phyloP scores from a whole-genome alignment of 2,888 invertebrate genomes.

The Parasteatoda lunata region DNA sequence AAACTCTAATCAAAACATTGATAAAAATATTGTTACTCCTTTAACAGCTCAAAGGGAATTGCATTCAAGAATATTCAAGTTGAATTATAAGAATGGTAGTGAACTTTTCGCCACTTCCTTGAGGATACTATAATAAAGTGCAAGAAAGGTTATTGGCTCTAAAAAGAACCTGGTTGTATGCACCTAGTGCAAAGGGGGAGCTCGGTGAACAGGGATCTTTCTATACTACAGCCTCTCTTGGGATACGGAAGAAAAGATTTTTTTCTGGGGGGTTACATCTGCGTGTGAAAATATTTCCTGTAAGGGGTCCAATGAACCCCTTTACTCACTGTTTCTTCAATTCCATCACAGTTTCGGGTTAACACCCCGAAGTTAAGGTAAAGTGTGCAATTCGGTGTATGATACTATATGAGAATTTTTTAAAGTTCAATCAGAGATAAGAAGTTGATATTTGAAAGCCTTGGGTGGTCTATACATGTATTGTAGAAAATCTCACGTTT shows the following conservation, averaged over 20 bases:
- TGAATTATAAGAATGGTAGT: too few relatives aligned
- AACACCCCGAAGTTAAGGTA: neutral
- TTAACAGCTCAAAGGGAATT: too few relatives aligned
- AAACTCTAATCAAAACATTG: too few relatives aligned
- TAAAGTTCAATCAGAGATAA: too few relatives aligned
- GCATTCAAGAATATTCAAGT: too few relatives aligned
- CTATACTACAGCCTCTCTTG: constrained; percentile 16
- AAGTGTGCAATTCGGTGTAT: too few relatives aligned
- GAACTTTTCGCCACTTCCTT: constrained; percentile 6
- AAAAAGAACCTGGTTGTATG: constrained; percentile 22
- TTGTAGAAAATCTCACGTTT: too few relatives aligned
- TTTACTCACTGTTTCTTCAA: constrained; percentile 1
- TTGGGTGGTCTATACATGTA: too few relatives aligned
- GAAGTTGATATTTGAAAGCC: too few relatives aligned
- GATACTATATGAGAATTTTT: neutral
- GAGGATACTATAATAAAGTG: constrained; percentile 24
- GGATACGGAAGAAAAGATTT: constrained; percentile 50
- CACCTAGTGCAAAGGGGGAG: neutral
- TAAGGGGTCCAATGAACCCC: constrained; percentile 54
- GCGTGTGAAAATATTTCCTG: constrained; percentile 58
- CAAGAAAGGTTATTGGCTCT: constrained; percentile 39
- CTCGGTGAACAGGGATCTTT: constrained; percentile 3
- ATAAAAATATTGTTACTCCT: too few relatives aligned
- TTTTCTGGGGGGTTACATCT: constrained; percentile 32
- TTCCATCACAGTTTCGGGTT: constrained; percentile 20